Base-by-base conservation (phyloP, 2,797 vertebrate species). In the Intellagama lesueurii region DNA sequence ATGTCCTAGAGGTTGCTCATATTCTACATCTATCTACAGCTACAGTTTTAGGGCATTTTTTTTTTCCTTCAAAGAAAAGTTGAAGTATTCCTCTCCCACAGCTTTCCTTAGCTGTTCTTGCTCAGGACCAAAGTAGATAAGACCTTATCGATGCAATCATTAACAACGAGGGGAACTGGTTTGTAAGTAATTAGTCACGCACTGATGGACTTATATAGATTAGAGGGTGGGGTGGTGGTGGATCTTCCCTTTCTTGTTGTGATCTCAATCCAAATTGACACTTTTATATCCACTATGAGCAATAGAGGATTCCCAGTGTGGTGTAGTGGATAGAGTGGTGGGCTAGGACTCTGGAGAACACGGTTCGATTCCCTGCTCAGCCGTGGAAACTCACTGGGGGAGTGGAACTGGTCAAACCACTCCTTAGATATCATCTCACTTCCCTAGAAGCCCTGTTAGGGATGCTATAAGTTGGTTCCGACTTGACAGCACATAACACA, bases 31-130 rank as follows among this genome's bases (percentile, higher is more conserved):
- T 70, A 3, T 12, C 22, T 24, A 24, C 1, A 72, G 69, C 72
- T 19, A 80, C 49, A 73, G 5, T 40, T 75, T 19, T 19, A 5
- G 60, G 26, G 52, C 14, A 56, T 2, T 9, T 56, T 9, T 56
- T 56, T 56, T 56, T 9, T 26, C 22, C 35, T 66, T 89, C 0
- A 0, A 3, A 19, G 3, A 4, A 44, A 2, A 1, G 66, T 28
- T 76, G 87, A 6, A 80, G 32, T 92, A 2, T 22, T 86, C 87
- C 73, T 88, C 35, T 83, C 1, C 26, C 52, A 22, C 4, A 83
- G 17, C 81, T 92, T 64, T 78, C 56, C 83, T 40, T 40, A 26
- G 0, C 40, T 68, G 19, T 56, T 87, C 5, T 24, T 68, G 75
- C 12, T 89, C 4, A n/a, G 24, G 12, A 9, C 49, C 70, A 56